Evolutionary conservation across 2,797 vertebrate species (phyloP), one percentile per base, ranked within the genome.

Genomic region (Galagoides demidoff): DNA sequence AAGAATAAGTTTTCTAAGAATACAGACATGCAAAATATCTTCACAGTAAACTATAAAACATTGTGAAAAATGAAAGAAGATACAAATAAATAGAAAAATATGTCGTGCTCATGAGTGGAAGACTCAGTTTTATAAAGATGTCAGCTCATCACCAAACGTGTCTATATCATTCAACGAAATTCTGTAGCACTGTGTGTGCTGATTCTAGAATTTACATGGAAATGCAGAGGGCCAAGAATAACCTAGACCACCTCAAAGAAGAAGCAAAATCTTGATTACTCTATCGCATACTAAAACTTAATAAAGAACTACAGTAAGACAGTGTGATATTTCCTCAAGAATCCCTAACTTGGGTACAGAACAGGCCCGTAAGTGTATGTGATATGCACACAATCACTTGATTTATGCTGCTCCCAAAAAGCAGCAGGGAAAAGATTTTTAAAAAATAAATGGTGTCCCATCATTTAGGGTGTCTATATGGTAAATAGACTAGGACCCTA

Each of bases 321-420:
- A 4, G 9, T 64, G 20, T 31, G 59, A 2, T 2, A 27, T 37
- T 89, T 49, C 6, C 37, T 34, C 19, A 39, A n/a, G 79, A 25
- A 27, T 23, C 4, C 16, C 14, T 0, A 12, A 25, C 0, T 5
- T n/a, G n/a, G n/a, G 17, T 22, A 9, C 52, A 70, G 59, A 43
- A 39, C 1, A n/a, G 49, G 10, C 70, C 20, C 19, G 10, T 3
- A 31, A 0, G 0, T 5, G 1, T 64, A 7, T 64, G 63, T 31
- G 63, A 64, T 3, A 66, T 4, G 17, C 7, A 8, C 16, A 66
- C 1, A 5, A 14, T 17, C 49, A 23, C 39, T 23, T 1, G 23
- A 83, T 23, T n/a, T 55, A 31, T 20, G 70, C 17, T 55, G 34
- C 5, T 27, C 29, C 68, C 57, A 2, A 71, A 20, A 34, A 57